Conservation (phyloP, 2,888 invertebrate species). For the Cylloceria caligata region DNA sequence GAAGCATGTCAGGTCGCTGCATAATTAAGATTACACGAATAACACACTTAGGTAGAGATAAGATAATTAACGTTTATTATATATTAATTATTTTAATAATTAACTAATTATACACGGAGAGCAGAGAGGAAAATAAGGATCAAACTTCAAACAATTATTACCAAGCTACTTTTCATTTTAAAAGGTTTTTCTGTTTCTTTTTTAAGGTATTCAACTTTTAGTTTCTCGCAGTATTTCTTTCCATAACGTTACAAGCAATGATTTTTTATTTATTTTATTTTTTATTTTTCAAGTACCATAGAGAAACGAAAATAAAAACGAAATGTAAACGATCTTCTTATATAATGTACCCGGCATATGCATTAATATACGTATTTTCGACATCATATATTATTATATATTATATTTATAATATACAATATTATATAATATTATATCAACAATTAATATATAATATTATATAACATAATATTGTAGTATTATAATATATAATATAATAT, state of each 20-base stretch:
- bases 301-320: slow-evolving; percentile 31
- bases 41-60: slow-evolving; percentile 80
- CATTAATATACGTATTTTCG: slow-evolving; percentile 73
- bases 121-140: slow-evolving; percentile 67
- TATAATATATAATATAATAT: slow-evolving; percentile 72
- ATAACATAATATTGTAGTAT: no score
- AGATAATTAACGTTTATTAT: slow-evolving; percentile 79
- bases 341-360: slow-evolving; percentile 70
- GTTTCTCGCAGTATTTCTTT: slow-evolving; percentile 67
- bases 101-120: slow-evolving; percentile 73
- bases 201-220: slow-evolving; percentile 66
- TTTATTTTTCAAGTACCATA: slow-evolving; percentile 47
- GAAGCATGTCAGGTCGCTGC: slow-evolving; percentile 67
- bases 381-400: slow-evolving; percentile 74
- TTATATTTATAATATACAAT: no score
- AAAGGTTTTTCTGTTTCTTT: slow-evolving; percentile 71
- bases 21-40: slow-evolving; percentile 72
- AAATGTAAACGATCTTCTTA: slow-evolving; percentile 58
- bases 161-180: slow-evolving; percentile 74
- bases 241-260: slow-evolving; percentile 60
- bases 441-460: no score
- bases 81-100: slow-evolving; percentile 77
- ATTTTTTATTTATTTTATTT: no score
- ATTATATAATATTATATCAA: no score
- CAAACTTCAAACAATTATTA: slow-evolving; percentile 69